These are phyloP conservation scores for Brenthis ino DNA, from an alignment of 2,888 invertebrate genomes.

Conservation along the genomic window DNA sequence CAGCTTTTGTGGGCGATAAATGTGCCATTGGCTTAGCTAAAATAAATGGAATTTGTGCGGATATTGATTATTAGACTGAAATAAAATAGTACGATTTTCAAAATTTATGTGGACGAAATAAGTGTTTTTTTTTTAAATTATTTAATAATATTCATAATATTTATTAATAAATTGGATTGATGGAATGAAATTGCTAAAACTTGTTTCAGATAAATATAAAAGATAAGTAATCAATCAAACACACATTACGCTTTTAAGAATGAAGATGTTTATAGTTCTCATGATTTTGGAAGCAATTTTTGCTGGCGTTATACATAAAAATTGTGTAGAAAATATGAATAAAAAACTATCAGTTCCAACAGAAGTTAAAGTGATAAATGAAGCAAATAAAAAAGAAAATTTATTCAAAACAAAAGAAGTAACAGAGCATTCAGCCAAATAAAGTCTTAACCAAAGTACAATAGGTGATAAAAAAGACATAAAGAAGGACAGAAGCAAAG, in stretches of 20 bases:
- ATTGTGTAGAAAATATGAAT: not conserved
- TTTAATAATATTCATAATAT: too few species aligned
- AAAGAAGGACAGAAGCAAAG: not conserved
- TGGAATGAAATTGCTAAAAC: not conserved
- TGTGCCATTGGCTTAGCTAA: constrained; percentile 25
- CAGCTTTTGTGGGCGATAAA: constrained; percentile 23
- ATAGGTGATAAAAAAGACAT: not conserved
- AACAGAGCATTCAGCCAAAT: not conserved
- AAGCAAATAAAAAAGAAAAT: not conserved
- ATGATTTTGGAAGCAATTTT: constrained; percentile 2
- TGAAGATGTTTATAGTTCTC: constrained; percentile 9
- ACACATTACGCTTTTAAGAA: not conserved
- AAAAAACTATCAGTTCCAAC: not conserved
- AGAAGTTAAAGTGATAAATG: not conserved
- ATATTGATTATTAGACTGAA: constrained; percentile 14
- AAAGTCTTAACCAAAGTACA: not conserved
- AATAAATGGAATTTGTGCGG: constrained; percentile 28
- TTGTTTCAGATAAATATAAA: constrained; percentile 9
- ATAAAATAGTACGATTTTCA: not conserved
- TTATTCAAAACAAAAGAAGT: not conserved
- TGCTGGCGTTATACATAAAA: not conserved
- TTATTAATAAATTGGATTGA: too few species aligned
- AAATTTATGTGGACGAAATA: not conserved
- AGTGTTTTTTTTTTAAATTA: not conserved
- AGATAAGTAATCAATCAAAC: constrained; percentile 1